A percentile compares a stretch with the other conserved stretches of the same genome.
phyloP scores from a whole-genome alignment of 2,888 invertebrate species.

The Bursaphelenchus okinawaensis region DNA sequence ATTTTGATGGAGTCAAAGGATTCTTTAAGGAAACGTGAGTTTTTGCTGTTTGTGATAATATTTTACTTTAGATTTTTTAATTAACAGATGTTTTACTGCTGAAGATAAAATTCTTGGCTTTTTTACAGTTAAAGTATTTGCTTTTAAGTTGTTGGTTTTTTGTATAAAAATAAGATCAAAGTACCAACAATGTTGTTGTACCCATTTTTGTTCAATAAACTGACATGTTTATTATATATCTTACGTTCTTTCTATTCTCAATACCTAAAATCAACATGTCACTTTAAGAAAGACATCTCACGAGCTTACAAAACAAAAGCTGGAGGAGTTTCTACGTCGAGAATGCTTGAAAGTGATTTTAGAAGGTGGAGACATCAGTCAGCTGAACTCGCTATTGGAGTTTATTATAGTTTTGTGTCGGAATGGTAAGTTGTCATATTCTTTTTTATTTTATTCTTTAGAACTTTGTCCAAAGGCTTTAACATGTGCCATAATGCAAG shows the following conservation, averaged over 20 bases:
- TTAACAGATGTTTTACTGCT: too few relatives aligned
- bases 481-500: slow-evolving; percentile 36
- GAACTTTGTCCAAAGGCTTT: slow-evolving; percentile 26
- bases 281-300: too few relatives aligned
- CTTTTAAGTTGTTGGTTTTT: too few relatives aligned
- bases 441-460: too few relatives aligned
- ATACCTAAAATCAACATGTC: too few relatives aligned
- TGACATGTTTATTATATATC: too few relatives aligned
- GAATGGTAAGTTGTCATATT: slow-evolving; percentile 3
- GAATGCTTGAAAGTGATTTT: neutral
- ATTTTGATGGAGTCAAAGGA: neutral
- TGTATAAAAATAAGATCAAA: too few relatives aligned
- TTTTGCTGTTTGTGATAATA: too few relatives aligned
- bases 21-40: neutral
- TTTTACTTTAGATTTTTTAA: too few relatives aligned
- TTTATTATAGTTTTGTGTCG: neutral
- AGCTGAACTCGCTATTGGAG: neutral
- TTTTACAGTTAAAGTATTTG: too few relatives aligned
- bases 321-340: neutral
- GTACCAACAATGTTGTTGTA: neutral
- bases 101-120: too few relatives aligned
- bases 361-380: neutral
- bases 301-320: neutral
- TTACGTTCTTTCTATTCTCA: too few relatives aligned
- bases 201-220: neutral